These are phyloP conservation scores for Cetoscarus ocellatus DNA, from an alignment of 2,797 vertebrate species.

Conservation along the genomic window DNA sequence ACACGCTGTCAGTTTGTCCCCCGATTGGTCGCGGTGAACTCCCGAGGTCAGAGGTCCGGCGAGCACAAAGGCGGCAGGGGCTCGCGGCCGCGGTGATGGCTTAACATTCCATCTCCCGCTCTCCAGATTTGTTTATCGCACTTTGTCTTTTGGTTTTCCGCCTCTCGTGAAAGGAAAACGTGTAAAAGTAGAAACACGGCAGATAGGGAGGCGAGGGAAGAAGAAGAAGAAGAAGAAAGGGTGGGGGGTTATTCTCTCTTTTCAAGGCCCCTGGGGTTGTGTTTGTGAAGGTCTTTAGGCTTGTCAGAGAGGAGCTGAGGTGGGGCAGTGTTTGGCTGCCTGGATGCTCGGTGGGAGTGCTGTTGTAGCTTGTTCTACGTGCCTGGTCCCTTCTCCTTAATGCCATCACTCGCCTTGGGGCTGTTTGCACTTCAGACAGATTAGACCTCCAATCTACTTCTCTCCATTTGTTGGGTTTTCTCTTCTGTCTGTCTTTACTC, in stretches of 20 bases:
- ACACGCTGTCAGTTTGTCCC: constrained; percentile 68
- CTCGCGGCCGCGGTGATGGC: constrained; percentile 35
- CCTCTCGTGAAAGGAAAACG: constrained; percentile 35
- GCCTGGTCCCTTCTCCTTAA: constrained; percentile 59
- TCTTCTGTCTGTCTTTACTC: constrained; percentile 22
- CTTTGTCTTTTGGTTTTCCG: constrained; percentile 47
- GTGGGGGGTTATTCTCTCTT: constrained; percentile 20
- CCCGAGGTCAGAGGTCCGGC: constrained; percentile 59
- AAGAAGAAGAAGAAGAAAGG: too few species aligned
- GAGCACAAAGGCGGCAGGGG: constrained; percentile 60
- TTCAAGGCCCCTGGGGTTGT: constrained; percentile 26
- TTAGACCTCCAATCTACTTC: constrained; percentile 52
- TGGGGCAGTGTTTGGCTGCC: constrained; percentile 47
- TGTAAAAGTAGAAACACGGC: constrained; percentile 24
- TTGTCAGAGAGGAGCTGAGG: constrained; percentile 60
- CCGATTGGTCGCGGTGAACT: constrained; percentile 66
- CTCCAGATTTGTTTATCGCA: constrained; percentile 61
- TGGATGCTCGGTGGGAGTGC: constrained; percentile 47
- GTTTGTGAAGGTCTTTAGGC: constrained; percentile 51
- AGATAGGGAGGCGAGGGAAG: background rate
- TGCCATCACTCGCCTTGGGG: constrained; percentile 47
- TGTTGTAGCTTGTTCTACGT: constrained; percentile 70
- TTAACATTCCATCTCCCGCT: constrained; percentile 68
- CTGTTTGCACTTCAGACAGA: constrained; percentile 65
- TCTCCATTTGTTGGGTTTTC: constrained; percentile 34